Conservation (phyloP, 2,797 vertebrate genomes). For the Enteromius treurensis region DNA sequence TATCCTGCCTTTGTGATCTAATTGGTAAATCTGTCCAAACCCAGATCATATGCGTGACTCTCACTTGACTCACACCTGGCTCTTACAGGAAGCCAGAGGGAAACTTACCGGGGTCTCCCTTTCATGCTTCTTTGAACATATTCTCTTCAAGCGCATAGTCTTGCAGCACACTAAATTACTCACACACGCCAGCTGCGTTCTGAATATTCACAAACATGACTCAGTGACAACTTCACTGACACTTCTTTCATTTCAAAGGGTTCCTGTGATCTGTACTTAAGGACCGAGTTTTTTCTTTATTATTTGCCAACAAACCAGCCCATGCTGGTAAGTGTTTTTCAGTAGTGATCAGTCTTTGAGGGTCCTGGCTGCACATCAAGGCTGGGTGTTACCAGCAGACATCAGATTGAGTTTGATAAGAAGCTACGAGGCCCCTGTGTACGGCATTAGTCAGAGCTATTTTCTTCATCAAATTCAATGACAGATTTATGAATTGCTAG, state of each 20-base stretch:
- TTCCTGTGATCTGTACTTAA: constrained; percentile 27
- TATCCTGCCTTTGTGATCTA: constrained; percentile 5
- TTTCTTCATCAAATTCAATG: constrained; percentile 30
- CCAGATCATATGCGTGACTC: constrained; percentile 1
- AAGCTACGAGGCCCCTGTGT: constrained; percentile 5
- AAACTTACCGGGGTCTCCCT: constrained; percentile 42
- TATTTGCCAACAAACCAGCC: constrained; percentile 17
- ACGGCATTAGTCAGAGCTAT: constrained; percentile 30
- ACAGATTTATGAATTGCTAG: constrained; percentile 38
- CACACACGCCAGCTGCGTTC: constrained; percentile 28
- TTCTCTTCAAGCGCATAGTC: neutral
- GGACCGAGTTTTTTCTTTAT: neutral
- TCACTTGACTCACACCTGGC: constrained; percentile 38
- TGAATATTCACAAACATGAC: constrained; percentile 38
- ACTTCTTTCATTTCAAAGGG: constrained; percentile 20
- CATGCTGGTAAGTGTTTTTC: constrained; percentile 32
- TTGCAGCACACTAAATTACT: constrained; percentile 25
- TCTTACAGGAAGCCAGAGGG: constrained; percentile 38
- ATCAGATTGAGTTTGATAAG: constrained; percentile 36
- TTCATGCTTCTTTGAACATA: constrained; percentile 45
- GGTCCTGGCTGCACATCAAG: constrained; percentile 24
- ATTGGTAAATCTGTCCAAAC: neutral
- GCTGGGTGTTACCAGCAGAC: constrained; percentile 22
- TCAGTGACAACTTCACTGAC: constrained; percentile 29
- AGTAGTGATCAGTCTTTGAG: neutral